Base-by-base conservation (phyloP, 2,888 invertebrate genomes). In the Liopterus haemorrhoidalis region DNA sequence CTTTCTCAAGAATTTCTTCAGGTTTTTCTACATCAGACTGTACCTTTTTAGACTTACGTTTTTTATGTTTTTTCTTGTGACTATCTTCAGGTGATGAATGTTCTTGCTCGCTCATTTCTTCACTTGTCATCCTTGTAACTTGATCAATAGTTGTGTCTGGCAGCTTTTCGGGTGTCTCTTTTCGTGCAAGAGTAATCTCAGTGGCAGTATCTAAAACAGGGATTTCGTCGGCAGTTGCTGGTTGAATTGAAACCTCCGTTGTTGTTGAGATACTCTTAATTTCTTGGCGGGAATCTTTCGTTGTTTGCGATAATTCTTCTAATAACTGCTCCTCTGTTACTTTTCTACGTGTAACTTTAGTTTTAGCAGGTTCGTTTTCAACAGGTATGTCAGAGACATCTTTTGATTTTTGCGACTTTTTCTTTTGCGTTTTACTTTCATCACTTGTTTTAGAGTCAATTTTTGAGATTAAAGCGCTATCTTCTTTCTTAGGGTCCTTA, bases 161-260 rank as follows among this genome's bases (percentile, higher is more conserved):
- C 25, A n/a, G 25, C 28, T 33, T 32, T 38, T 30, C 35, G 42
- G 16, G 14, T 14, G 24, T 31, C 14, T 38, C 15, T 28, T 19
- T 5, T 12, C 16, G 16, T n/a, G 18, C 21, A 39, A 32, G 30
- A 30, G 31, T 33, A 31, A 14, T 38, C 25, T 44, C 37, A 22
- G 19, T 27, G 21, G 21, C 24, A 36, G 22, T 14, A 19, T 33
- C 16, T 21, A 22, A 12, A 36, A 25, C n/a, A 14, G 37, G 30
- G 31, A 38, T 38, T 44, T 44, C 38, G 33, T 20, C 32, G 44
- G 44, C 44, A 44, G 44, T 39, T 39, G 39, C 39, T 45, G 45
- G 38, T 45, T 45, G 45, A 39, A 32, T 45, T 32, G 44, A 38
- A 43, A 38, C 32, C 18, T 45, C 39, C 33, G 20, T 16, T 14